These are phyloP conservation scores for Drosophila pectinifera DNA, from an alignment of 1,140 invertebrate species.

Conservation along the genomic window DNA sequence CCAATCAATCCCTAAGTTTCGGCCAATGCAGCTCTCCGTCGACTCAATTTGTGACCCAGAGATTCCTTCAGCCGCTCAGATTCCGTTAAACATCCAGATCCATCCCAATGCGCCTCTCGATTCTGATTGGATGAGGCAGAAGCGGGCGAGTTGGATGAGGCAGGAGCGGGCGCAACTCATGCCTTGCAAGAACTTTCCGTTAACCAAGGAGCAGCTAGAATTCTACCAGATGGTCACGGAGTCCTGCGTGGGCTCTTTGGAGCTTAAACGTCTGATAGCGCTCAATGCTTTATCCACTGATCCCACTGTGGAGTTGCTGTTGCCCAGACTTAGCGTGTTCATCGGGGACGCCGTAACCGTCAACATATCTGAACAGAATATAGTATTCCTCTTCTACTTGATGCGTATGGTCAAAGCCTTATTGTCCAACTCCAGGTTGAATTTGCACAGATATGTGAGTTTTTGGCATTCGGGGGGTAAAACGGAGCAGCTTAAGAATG, in stretches of 20 bases:
- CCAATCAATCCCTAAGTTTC: background rate
- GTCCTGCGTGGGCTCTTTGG: conserved; percentile 16
- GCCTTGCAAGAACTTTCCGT: conserved; percentile 12
- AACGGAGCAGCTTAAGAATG: background rate
- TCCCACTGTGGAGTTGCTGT: conserved; percentile 30
- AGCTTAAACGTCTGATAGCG: conserved; percentile 1
- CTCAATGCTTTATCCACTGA: conserved; percentile 25
- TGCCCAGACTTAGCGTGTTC: conserved; percentile 24
- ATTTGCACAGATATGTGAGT: conserved; percentile 51
- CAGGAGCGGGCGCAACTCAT: conserved; percentile 28
- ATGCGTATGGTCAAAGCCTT: conserved; percentile 53
- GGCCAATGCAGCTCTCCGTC: background rate
- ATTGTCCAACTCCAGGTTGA: conserved; percentile 20
- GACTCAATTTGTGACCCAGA: no score
- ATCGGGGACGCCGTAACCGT: conserved; percentile 24
- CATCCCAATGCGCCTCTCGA: background rate
- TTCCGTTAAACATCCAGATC: no score
- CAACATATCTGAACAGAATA: conserved; percentile 30
- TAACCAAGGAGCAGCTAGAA: conserved; percentile 39
- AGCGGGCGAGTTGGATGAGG: conserved; percentile 27
- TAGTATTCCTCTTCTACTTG: conserved; percentile 28
- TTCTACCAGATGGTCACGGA: conserved; percentile 35
- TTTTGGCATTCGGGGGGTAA: background rate
- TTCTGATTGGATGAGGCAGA: conserved; percentile 12
- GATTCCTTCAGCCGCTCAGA: background rate